Evolutionary conservation across 2,113 vertebrate species (phyloP).

Genomic region (Gorsachius goisagi): DNA sequence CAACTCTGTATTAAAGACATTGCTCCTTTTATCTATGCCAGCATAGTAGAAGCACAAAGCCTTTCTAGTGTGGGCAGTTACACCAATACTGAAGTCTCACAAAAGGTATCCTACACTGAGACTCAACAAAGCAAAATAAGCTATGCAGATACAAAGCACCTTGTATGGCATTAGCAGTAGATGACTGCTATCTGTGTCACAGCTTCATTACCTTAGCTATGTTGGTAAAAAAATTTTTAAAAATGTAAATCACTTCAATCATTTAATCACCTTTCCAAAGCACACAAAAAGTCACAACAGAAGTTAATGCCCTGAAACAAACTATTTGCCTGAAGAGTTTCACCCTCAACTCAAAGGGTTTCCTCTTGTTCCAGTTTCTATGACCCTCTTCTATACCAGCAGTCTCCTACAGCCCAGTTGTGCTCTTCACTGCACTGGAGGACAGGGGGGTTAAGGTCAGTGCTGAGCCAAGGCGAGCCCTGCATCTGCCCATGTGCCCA

Average conservation of each 20-base stretch:
- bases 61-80: background rate
- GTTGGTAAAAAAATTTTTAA: background rate
- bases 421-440: background rate
- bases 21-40: background rate
- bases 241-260: background rate
- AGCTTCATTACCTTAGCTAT: background rate
- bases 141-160: background rate
- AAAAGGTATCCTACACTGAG: accelerated
- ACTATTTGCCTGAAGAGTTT: background rate
- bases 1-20: background rate
- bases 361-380: background rate
- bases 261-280: background rate
- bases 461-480: background rate
- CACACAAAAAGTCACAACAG: accelerated
- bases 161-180: background rate
- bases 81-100: background rate
- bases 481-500: accelerated
- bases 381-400: background rate
- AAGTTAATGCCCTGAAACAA: background rate
- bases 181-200: background rate
- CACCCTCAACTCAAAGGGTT: background rate
- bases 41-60: background rate
- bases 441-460: background rate
- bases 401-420: accelerated
- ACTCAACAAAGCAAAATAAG: background rate